Percentiles rank a stretch among this genome's conserved stretches.
phyloP scores from a whole-genome alignment of 2,888 invertebrate species.

The Malthinus flaveolus region DNA sequence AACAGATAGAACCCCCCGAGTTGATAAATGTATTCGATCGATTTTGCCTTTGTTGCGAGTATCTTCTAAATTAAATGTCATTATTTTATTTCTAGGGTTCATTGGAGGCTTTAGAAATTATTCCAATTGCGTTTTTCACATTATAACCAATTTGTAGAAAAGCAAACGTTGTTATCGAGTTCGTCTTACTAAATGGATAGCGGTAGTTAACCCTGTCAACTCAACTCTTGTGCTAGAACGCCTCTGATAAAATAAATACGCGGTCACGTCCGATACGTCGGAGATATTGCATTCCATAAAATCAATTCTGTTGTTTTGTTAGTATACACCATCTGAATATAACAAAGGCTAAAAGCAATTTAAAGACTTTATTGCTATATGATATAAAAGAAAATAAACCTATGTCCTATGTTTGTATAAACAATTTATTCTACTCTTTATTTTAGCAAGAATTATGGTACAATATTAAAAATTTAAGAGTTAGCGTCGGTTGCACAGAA shows the following conservation, averaged over 20 bases:
- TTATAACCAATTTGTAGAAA: slow-evolving; percentile 42
- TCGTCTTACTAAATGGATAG: slow-evolving; percentile 41
- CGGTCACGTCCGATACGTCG: slow-evolving; percentile 38
- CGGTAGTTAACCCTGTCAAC: slow-evolving; percentile 45
- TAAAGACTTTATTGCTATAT: slow-evolving; percentile 23
- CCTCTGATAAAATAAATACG: slow-evolving; percentile 41
- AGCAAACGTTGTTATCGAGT: slow-evolving; percentile 44
- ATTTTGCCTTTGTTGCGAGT: too few species aligned
- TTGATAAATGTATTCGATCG: too few species aligned
- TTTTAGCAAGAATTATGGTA: too few species aligned
- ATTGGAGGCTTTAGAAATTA: neutral
- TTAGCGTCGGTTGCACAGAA: too few species aligned
- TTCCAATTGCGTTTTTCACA: slow-evolving; percentile 17
- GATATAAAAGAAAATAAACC: slow-evolving; percentile 19
- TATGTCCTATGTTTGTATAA: slow-evolving; percentile 2
- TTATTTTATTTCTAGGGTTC: too few species aligned
- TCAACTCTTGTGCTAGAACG: slow-evolving; percentile 42
- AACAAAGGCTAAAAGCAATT: slow-evolving; percentile 17
- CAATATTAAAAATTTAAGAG: too few species aligned
- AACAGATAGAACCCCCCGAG: too few species aligned
- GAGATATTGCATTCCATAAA: slow-evolving; percentile 31
- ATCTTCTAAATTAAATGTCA: too few species aligned
- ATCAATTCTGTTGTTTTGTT: slow-evolving; percentile 28
- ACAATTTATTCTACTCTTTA: too few species aligned
- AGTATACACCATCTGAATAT: slow-evolving; percentile 25